phyloP scores from a whole-genome alignment of 2,113 vertebrate species.

The Origma solitaria region DNA sequence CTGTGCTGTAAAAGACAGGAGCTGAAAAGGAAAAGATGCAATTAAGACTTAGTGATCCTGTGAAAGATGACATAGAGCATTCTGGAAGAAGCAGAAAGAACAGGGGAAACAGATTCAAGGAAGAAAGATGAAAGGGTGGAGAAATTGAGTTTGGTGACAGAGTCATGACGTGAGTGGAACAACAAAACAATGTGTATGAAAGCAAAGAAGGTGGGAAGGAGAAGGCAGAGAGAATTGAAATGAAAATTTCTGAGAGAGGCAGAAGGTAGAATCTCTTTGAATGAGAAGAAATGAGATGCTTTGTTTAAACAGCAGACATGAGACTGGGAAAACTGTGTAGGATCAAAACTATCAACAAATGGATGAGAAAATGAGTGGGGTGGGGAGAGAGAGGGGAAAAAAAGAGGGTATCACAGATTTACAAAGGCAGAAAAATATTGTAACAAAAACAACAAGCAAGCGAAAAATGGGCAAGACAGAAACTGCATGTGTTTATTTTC shows the following conservation, averaged over 20 bases:
- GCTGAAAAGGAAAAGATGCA: not conserved
- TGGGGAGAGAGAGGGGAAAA: fast-evolving
- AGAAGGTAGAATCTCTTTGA: not conserved
- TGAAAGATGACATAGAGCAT: not conserved
- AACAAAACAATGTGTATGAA: not conserved
- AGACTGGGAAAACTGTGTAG: not conserved
- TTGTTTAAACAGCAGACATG: not conserved
- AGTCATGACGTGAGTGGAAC: not conserved
- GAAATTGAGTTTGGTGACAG: not conserved
- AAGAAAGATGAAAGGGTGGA: not conserved
- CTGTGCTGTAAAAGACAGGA: not conserved
- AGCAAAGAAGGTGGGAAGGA: not conserved
- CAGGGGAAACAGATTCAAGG: fast-evolving
- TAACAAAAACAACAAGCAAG: not conserved
- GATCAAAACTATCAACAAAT: not conserved
- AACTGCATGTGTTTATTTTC: not conserved
- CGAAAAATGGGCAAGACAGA: not conserved
- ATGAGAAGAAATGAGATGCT: not conserved
- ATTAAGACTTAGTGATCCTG: not conserved
- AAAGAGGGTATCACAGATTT: not conserved
- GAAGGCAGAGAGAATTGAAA: not conserved
- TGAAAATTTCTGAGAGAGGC: not conserved
- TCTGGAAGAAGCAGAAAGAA: not conserved
- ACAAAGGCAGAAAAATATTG: not conserved
- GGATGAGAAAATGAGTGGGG: not conserved